Evolutionary conservation across 2,797 vertebrate species (phyloP), one percentile per base, ranked within the genome.

Genomic region (Notolepis coatsorum): DNA sequence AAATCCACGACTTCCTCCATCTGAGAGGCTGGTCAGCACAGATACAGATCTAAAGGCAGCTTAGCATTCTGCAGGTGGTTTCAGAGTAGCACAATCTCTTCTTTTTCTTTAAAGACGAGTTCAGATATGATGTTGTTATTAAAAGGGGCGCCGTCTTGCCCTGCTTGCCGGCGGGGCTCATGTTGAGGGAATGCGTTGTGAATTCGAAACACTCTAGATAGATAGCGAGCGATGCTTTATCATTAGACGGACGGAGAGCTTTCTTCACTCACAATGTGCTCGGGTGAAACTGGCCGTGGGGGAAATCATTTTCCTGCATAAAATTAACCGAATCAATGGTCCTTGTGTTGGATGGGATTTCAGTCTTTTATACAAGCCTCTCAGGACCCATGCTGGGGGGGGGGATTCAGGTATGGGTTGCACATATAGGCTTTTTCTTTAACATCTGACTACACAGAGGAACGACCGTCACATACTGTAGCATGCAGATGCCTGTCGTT

Each of bases 301-400:
- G 91, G 92, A 92, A 92, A 93, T 92, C 87, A 92, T 86, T 83
- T 89, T 80, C 80, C 79, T 39, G 88, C 89, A 91, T 92, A 89
- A 91, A 92, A 93, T 91, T 90, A 92, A 91, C 88, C 69, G 82
- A 92, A 92, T 92, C 90, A 92, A 89, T 91, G 88, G 88, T 80
- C 84, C 77, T 85, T 73, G 76, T 80, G 82, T 79, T 78, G 77
- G 85, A 86, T 81, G 77, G 77, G 78, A 79, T 66, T 79, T 62
- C 33, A 28, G 38, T 86, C 79, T 81, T 91, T 92, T 90, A 84
- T 90, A 86, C 70, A 54, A 42, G 72, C 79, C 80, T 84, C 88
- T 75, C 73, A 38, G 75, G 85, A 80, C 69, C 71, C 41, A 6
- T 64, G 75, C 59, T 31, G 23, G 13, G 15, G 68, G 80, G 79